Percentiles rank a stretch among this genome's conserved stretches.
phyloP scores from a whole-genome alignment of 23 tunicate genomes.

The Styela plicata region DNA sequence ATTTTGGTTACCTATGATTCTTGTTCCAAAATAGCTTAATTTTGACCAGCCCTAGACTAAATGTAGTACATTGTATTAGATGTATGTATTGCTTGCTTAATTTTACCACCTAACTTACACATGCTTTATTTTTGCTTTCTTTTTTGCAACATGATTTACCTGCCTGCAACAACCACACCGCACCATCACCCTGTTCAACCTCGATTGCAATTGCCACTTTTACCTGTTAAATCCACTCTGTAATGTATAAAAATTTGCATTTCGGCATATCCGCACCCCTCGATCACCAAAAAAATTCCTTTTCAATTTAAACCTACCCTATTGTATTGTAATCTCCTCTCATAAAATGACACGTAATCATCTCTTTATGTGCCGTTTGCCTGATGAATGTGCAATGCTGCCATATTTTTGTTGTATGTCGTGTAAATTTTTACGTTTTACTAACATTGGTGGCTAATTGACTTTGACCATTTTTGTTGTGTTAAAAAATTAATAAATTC shows the following conservation, averaged over 20 bases:
- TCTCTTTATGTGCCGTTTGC: no score
- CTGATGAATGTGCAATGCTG: no score
- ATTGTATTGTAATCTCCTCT: no score
- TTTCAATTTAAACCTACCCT: no score
- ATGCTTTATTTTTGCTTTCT: constrained; percentile 28
- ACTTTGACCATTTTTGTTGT: background rate
- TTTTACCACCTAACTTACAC: constrained; percentile 21
- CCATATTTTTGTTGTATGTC: background rate
- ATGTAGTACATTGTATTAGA: no score
- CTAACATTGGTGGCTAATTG: background rate
- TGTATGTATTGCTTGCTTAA: constrained; percentile 19
- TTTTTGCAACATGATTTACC: constrained; percentile 11
- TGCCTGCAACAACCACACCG: constrained; percentile 15
- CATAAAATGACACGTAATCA: no score
- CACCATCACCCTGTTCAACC: background rate
- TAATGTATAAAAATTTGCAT: background rate
- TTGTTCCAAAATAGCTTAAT: no score
- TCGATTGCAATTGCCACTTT: no score
- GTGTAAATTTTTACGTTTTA: background rate
- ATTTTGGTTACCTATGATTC: no score
- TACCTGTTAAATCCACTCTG: background rate
- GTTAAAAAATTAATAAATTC: no score
- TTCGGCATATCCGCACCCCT: background rate
- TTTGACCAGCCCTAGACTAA: no score
- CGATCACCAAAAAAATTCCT: no score